A percentile compares a stretch with the other conserved stretches of the same genome.
phyloP scores from a whole-genome alignment of 2,888 invertebrate genomes.

The Apamea epomidion region DNA sequence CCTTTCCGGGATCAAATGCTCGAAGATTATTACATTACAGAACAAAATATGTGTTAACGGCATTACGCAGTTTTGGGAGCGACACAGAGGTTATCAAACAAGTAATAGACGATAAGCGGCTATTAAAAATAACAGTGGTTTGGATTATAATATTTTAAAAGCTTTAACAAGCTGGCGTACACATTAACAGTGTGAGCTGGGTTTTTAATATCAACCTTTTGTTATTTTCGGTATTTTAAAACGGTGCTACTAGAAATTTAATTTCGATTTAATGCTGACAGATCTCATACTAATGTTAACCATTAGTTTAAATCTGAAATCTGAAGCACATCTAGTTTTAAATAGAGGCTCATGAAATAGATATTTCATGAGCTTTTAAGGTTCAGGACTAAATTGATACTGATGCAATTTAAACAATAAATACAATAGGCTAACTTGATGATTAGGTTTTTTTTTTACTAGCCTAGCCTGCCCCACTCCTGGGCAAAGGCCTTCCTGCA shows the following conservation, averaged over 20 bases:
- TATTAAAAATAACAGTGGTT: constrained; percentile 10
- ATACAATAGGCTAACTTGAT: neutral
- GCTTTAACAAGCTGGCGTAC: constrained; percentile 1
- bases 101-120: constrained; percentile 22
- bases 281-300: neutral
- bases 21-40: neutral
- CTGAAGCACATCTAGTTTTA: neutral
- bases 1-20: constrained; percentile 30
- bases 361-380: neutral
- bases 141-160: constrained; percentile 21
- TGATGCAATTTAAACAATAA: neutral
- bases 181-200: neutral
- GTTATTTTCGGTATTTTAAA: constrained; percentile 4
- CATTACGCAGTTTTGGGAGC: constrained; percentile 42
- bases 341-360: neutral
- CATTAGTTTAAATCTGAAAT: neutral
- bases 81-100: constrained; percentile 40
- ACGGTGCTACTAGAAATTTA: neutral
- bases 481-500: too few species aligned
- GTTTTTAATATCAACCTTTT: constrained; percentile 12
- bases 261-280: neutral
- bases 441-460: neutral
- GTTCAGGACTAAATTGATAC: neutral
- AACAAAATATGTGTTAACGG: constrained; percentile 38
- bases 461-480: too few species aligned